Percentiles rank a stretch among this genome's conserved stretches.
These are phyloP conservation scores for Danionella dracula DNA, from an alignment of 2,797 vertebrate genomes.

Conservation along the genomic window DNA sequence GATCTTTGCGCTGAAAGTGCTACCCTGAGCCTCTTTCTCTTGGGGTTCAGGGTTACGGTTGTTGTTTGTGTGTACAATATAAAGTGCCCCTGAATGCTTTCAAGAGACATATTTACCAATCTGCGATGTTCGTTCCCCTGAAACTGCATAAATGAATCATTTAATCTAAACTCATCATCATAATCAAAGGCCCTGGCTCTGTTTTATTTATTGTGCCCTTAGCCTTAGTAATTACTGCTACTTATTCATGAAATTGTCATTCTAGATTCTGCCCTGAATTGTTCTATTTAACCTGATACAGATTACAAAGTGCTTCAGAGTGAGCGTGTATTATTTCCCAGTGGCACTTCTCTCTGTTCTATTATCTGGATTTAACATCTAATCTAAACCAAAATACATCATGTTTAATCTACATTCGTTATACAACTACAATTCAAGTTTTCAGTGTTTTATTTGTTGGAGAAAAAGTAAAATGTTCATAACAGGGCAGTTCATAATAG, in stretches of 20 bases:
- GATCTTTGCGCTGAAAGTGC: neutral
- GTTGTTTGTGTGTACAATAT: conserved; percentile 39
- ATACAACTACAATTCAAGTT: no score
- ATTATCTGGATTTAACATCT: neutral
- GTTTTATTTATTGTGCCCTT: conserved; percentile 57
- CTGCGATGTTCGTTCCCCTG: conserved; percentile 46
- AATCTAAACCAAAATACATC: no score
- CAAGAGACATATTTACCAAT: conserved; percentile 54
- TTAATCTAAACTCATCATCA: conserved; percentile 54
- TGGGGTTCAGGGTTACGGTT: conserved; percentile 35
- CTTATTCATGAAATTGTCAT: conserved; percentile 51
- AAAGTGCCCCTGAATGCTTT: conserved; percentile 35
- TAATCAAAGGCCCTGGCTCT: conserved; percentile 45
- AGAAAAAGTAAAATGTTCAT: no score
- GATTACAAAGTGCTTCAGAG: conserved; percentile 47
- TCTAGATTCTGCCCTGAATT: conserved; percentile 46
- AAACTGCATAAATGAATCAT: conserved; percentile 59
- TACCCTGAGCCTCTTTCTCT: neutral
- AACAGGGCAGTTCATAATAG: no score
- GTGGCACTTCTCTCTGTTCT: neutral
- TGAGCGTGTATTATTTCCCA: conserved; percentile 10
- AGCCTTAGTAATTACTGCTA: conserved; percentile 60
- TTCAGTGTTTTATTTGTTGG: no score
- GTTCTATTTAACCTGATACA: conserved; percentile 51
- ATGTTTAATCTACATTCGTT: no score